Evolutionary conservation across 2,113 vertebrate species (phyloP).

Genomic region (Neolamprologus variostigma): DNA sequence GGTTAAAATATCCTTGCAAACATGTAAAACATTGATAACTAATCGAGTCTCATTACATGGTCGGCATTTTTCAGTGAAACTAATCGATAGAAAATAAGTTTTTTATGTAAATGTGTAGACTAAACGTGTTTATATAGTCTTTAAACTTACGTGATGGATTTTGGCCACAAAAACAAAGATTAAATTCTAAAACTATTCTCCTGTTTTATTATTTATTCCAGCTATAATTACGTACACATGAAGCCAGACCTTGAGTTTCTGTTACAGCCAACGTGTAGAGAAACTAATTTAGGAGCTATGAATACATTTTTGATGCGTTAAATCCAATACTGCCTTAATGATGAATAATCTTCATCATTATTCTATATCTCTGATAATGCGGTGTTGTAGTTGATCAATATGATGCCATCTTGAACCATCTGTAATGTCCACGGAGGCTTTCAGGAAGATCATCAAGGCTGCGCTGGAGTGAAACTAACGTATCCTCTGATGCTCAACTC

Average conservation of each 20-base stretch:
- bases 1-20: neutral
- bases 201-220: constrained; percentile 3
- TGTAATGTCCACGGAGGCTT: constrained; percentile 37
- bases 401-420: constrained; percentile 32
- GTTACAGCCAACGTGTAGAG: constrained; percentile 19
- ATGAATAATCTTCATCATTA: constrained; percentile 64
- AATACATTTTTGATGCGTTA: constrained; percentile 63
- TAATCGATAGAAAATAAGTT: neutral
- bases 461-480: constrained; percentile 5
- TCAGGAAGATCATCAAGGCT: constrained; percentile 54
- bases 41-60: neutral
- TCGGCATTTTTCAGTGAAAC: neutral
- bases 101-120: neutral
- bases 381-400: constrained; percentile 52
- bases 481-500: constrained; percentile 5
- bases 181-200: constrained; percentile 1
- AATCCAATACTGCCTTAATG: constrained; percentile 63
- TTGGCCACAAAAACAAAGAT: neutral
- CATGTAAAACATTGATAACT: neutral
- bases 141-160: neutral
- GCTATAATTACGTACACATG: constrained; percentile 23
- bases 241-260: constrained; percentile 52
- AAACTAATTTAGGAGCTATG: constrained; percentile 46
- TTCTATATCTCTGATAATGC: constrained; percentile 53
- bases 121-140: neutral